Base-by-base conservation (phyloP, 2,888 invertebrate genomes). In the Apamea epomidion region DNA sequence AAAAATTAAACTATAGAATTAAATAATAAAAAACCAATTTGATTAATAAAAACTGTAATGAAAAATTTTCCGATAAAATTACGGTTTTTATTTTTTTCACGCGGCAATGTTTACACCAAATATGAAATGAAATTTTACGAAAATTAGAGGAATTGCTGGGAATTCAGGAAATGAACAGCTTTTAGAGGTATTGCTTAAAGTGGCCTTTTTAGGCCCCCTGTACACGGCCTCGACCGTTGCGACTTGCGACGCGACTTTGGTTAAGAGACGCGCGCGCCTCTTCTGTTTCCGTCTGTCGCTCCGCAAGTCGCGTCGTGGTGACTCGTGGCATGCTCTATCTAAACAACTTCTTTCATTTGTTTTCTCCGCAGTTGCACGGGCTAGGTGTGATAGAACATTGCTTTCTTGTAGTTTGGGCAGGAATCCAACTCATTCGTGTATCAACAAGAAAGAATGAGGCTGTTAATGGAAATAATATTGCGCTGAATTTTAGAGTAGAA, bases 371-470 rank as follows among this genome's bases (percentile, higher is more conserved):
- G 4, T 68, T 2, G 68, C 37, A 2, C 2, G 45, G 37, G 0
- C 10, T 65, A 60, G 32, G n/a, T 32, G 0, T 64, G 42, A 67
- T 16, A 58, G 29, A 71, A 74, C 78, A 48, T 86, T 78, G 67
- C 58, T 64, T 70, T 70, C 69, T 78, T 85, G 82, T 86, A 64
- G 32, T 78, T 74, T 88, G 87, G 89, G 87, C 78, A 82, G 29
- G n/a, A 74, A 45, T 86, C 89, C 83, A 86, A 86, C 48, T 76
- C 8, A 51, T 70, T 2, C 21, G n/a, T 79, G 72, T 67, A 60
- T 29, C 12, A 51, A 25, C 4, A 29, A 16, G n/a, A n/a, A 25
- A 65, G 10, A 70, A 29, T 25, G 37, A 42, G n/a, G 48, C 18
- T n/a, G 29, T 32, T 62, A 69, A 37, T 69, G 10, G 25, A 58